phyloP scores from a whole-genome alignment of 2,113 vertebrate species.

The Pungitius pungitius region DNA sequence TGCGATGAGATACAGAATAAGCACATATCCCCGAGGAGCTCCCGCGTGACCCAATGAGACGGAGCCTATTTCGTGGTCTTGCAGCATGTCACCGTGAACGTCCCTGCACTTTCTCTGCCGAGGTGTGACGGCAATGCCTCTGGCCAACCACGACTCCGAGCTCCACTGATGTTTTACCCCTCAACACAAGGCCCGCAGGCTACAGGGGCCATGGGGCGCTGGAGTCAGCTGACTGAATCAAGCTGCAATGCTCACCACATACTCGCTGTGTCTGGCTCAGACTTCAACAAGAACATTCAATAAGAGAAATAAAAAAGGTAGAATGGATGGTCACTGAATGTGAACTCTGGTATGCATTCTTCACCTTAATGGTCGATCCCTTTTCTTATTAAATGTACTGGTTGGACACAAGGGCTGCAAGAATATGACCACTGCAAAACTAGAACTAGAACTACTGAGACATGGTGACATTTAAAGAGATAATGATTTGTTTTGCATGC shows the following conservation, averaged over 20 bases:
- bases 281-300: constrained; percentile 34
- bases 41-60: background rate
- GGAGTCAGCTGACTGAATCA: constrained; percentile 37
- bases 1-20: background rate
- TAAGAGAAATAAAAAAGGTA: constrained; percentile 14
- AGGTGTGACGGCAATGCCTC: background rate
- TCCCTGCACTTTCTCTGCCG: background rate
- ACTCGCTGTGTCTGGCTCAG: constrained; percentile 3
- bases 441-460: too few relatives aligned
- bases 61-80: constrained; percentile 13
- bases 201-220: constrained; percentile 17
- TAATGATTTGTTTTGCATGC: background rate
- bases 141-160: background rate
- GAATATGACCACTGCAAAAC: too few relatives aligned
- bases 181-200: constrained; percentile 16
- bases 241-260: constrained; percentile 20
- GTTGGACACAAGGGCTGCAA: background rate
- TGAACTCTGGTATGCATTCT: constrained; percentile 15
- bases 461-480: background rate
- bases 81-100: constrained; percentile 15
- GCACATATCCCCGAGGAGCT: background rate
- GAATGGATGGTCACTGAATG: background rate
- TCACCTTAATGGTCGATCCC: constrained; percentile 9
- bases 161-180: constrained; percentile 5
- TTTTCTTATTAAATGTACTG: constrained; percentile 1